Conservation (phyloP, 2,113 vertebrate genomes). For the Proterorhinus semilunaris region DNA sequence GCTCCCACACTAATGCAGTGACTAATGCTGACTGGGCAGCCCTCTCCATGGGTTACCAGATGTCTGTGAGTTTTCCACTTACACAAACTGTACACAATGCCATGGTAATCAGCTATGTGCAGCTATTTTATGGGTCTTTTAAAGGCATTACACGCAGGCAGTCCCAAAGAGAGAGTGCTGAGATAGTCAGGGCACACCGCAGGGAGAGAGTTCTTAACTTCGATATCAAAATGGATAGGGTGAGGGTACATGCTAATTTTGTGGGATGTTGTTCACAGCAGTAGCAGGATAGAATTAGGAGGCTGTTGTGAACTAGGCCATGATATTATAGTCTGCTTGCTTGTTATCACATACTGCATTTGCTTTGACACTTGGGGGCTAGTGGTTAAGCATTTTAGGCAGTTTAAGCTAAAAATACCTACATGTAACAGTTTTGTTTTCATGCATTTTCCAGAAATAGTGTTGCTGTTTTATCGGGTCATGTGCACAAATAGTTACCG, state of each 20-base stretch:
- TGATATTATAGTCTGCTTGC: not conserved
- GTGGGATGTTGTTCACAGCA: not conserved
- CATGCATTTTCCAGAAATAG: too few species aligned
- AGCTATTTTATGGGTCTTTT: conserved; percentile 55
- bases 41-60: conserved; percentile 41
- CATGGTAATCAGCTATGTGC: conserved; percentile 14
- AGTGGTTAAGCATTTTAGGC: not conserved
- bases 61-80: conserved; percentile 43
- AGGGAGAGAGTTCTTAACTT: conserved; percentile 30
- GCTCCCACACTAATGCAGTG: conserved; percentile 22
- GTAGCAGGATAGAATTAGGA: not conserved
- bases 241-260: not conserved
- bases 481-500: too few species aligned
- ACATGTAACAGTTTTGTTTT: too few species aligned
- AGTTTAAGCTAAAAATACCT: too few species aligned
- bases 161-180: conserved; percentile 54
- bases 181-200: conserved; percentile 19
- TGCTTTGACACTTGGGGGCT: not conserved
- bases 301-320: not conserved
- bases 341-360: not conserved
- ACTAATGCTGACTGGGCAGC: conserved; percentile 60
- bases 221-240: not conserved
- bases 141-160: conserved; percentile 40
- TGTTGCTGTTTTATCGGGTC: too few species aligned
- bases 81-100: conserved; percentile 12